A percentile compares a stretch with the other conserved stretches of the same genome.
Conservation (phyloP, 2,113 vertebrate genomes). For the western clawed frog (Xenopus tropicalis) region UCB_Xtro_10.0 CM004443.2:2718001-2718500, state of each 20-base stretch:
- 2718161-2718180: not conserved
- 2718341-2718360: not conserved
- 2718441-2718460: not conserved
- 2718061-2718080: constrained; percentile 18
- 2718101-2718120: not conserved
- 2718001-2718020: not conserved
- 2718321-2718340: not conserved
- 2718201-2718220: constrained; percentile 5
- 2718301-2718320: constrained; percentile 23
- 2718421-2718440: not conserved
- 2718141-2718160: not conserved
- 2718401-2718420: constrained; percentile 17
- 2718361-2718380: constrained; percentile 11
- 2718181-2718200: not conserved
- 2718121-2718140: constrained; percentile 1
- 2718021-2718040: not conserved
- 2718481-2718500: not conserved
- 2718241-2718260: not conserved
- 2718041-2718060: not conserved
- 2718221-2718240: not conserved
- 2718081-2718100: not conserved
- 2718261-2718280: not conserved
- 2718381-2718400: constrained; percentile 17
- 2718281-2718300: not conserved
- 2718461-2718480: constrained; percentile 13